Evolutionary conservation across 2,797 vertebrate genomes (phyloP).

Genomic region (Rhinoraja longicauda): DNA sequence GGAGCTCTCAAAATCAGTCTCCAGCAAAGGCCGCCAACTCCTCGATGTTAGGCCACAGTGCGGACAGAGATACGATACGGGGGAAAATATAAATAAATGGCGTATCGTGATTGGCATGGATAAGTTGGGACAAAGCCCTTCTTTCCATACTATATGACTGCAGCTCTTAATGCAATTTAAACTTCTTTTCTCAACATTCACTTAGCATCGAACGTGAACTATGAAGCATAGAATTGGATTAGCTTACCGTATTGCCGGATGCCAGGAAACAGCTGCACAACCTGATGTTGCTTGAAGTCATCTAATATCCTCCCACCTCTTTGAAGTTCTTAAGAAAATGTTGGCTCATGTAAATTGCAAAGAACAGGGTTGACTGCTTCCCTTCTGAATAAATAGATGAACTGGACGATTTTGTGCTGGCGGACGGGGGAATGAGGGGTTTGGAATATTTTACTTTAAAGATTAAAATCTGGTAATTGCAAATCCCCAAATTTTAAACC

Average conservation of each 20-base stretch:
- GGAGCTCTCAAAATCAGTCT: too few species aligned
- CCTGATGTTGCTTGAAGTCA: constrained; percentile 32
- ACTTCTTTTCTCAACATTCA: constrained; percentile 14
- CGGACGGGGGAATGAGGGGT: neutral
- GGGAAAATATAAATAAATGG: too few species aligned
- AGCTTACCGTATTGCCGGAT: neutral
- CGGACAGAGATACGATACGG: too few species aligned
- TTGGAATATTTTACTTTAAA: neutral
- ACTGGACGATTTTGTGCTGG: neutral
- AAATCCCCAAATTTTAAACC: neutral
- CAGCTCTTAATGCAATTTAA: neutral
- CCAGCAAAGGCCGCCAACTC: too few species aligned
- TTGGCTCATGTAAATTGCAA: constrained; percentile 21
- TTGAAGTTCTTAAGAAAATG: constrained; percentile 38
- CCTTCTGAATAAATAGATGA: constrained; percentile 15
- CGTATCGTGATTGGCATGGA: too few species aligned
- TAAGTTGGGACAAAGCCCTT: too few species aligned
- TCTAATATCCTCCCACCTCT: neutral
- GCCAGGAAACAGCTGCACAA: constrained; percentile 37
- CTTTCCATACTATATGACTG: too few species aligned
- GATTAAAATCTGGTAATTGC: neutral
- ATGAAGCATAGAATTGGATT: neutral
- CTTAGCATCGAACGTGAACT: neutral
- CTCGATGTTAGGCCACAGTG: too few species aligned
- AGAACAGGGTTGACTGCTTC: neutral